Evolutionary conservation across 2,888 invertebrate genomes (phyloP), one percentile per base, ranked within the genome.

Genomic region (Dorcus parallelipipedus): DNA sequence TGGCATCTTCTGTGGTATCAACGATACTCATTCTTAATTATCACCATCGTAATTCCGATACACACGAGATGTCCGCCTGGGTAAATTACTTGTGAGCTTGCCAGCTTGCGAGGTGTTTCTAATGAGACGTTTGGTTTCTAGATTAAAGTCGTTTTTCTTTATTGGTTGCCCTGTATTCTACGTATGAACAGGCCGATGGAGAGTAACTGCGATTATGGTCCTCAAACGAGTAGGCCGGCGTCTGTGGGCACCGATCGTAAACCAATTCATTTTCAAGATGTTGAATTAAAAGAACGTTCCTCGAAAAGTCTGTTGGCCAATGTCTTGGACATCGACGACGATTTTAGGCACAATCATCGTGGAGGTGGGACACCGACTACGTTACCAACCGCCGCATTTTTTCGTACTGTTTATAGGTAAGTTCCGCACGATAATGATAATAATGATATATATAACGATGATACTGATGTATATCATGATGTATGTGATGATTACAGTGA

Each of bases 11-110:
- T 69, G 96, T 97, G 78, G 95, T 97, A 76, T 95, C 95, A 79
- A 97, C 97, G 67, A 97, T 97, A 77, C 90, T 97, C 75, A 96
- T 97, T 79, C 88, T 97, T 76, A 97, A 97, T 84, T 97, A 95
- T 83, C 97, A 97, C 82, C 96, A 97, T 83, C 88, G 97, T 76
- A 95, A 94, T 80, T 88, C 96, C 72, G 95, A 97, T 81, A 96
- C 95, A 70, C 96, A 97, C 82, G 92, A 91, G 81, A 96, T 97
- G 95, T 94, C 96, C 76, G 88, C 90, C 78, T 96, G 96, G 95
- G 97, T 97, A 85, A 60, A 10, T 47, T 38, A n/a, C 17, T 41
- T 51, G 17, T 7, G 8, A 3, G n/a, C 23, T 54, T 17, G 9
- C 48, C 14, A 45, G 6, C 33, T 6, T 9, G 9, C 26, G 5